phyloP scores from a whole-genome alignment of 2,113 vertebrate genomes.

The Macroglossus sobrinus region DNA sequence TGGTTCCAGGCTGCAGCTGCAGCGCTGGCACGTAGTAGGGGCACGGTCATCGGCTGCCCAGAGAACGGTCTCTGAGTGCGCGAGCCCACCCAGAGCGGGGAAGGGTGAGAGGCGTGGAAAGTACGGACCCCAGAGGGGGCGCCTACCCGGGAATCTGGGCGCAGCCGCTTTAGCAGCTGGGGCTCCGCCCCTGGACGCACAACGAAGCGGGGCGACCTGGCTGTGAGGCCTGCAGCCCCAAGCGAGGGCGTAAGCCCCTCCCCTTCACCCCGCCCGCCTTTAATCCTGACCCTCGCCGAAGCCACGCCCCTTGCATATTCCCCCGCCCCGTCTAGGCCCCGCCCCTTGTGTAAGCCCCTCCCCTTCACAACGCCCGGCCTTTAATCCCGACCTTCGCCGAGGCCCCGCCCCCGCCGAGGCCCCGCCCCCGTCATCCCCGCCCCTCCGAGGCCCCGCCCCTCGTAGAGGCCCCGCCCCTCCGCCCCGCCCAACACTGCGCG shows the following conservation, averaged over 20 bases:
- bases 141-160: neutral
- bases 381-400: too few relatives aligned
- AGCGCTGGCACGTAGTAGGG: neutral
- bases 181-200: rapidly evolving
- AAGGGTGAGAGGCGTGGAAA: neutral
- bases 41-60: neutral
- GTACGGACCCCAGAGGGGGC: rapidly evolving
- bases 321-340: too few relatives aligned
- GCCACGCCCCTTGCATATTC: rapidly evolving
- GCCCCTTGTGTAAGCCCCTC: too few relatives aligned
- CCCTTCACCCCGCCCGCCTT: too few relatives aligned
- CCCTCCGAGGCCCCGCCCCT: rapidly evolving
- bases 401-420: too few relatives aligned
- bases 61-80: neutral
- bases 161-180: neutral
- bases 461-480: too few relatives aligned
- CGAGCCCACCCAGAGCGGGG: rapidly evolving
- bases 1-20: neutral
- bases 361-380: too few relatives aligned
- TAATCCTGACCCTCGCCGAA: too few relatives aligned
- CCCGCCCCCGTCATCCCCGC: too few relatives aligned
- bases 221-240: rapidly evolving
- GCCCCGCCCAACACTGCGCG: rapidly evolving
- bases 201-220: rapidly evolving
- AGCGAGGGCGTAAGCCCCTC: rapidly evolving